phyloP scores from a whole-genome alignment of 2,888 invertebrate species.

The Cataglyphis livida region DNA sequence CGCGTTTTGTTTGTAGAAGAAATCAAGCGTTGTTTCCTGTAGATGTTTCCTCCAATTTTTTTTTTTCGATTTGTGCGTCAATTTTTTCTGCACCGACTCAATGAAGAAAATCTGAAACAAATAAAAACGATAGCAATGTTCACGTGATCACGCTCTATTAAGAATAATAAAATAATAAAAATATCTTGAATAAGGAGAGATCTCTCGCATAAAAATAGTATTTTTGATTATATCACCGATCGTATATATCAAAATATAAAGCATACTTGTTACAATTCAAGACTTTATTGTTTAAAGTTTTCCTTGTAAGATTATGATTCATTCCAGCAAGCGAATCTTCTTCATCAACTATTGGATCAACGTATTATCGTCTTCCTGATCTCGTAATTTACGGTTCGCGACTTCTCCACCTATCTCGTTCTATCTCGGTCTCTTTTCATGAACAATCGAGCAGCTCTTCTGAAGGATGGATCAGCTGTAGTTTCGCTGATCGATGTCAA shows the following conservation, averaged over 20 bases:
- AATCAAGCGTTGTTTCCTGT: constrained; percentile 58
- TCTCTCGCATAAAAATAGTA: not conserved
- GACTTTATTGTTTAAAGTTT: not conserved
- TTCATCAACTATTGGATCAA: constrained; percentile 16
- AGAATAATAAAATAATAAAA: constrained; percentile 14
- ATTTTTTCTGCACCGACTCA: constrained; percentile 26
- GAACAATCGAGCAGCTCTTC: constrained; percentile 49
- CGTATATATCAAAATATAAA: not conserved
- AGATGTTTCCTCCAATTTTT: constrained; percentile 27
- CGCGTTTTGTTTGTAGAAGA: constrained; percentile 52
- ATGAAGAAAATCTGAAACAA: constrained; percentile 36
- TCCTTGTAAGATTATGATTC: not conserved
- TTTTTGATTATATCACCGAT: not conserved
- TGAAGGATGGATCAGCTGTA: constrained; percentile 69
- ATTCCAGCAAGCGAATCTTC: not conserved
- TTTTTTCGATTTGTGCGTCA: not conserved
- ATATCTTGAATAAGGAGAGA: not conserved
- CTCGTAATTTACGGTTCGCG: constrained; percentile 2
- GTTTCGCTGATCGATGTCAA: constrained; percentile 81
- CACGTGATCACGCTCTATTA: not conserved
- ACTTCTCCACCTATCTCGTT: constrained; percentile 22
- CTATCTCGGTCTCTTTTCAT: constrained; percentile 32
- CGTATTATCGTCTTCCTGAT: constrained; percentile 16
- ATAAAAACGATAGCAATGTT: constrained; percentile 26
- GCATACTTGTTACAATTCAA: not conserved